Evolutionary conservation across 2,888 invertebrate species (phyloP).

Genomic region (Blomia tropicalis): DNA sequence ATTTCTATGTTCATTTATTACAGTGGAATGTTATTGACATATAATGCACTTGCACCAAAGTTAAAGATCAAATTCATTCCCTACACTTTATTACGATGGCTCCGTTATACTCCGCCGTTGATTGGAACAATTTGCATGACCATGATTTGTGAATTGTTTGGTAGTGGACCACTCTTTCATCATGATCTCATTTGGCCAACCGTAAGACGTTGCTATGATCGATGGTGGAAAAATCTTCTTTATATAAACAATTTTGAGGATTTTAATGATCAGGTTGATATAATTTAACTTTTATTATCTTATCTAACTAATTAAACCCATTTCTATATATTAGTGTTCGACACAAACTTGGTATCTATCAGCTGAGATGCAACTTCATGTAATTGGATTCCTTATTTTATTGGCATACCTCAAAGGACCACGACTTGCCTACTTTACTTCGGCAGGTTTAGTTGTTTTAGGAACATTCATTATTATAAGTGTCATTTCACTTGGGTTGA

Average conservation of each 20-base stretch:
- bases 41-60: neutral
- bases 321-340: neutral
- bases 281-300: neutral
- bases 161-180: conserved; percentile 18
- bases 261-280: neutral
- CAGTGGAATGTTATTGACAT: conserved; percentile 4
- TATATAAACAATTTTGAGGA: neutral
- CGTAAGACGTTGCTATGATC: conserved; percentile 14
- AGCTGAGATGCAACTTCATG: conserved; percentile 18
- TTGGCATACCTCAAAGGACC: neutral
- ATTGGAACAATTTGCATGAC: conserved; percentile 18
- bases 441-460: neutral
- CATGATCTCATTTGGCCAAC: neutral
- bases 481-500: neutral
- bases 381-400: conserved; percentile 2
- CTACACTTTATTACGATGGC: conserved; percentile 9
- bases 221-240: conserved; percentile 15
- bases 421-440: neutral
- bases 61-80: neutral
- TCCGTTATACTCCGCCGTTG: conserved; percentile 10
- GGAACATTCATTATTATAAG: neutral
- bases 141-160: conserved; percentile 1
- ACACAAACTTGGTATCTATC: conserved; percentile 18
- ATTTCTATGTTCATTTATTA: too few relatives aligned
- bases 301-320: neutral